These are phyloP conservation scores for Bubo blakistoni DNA, from an alignment of 2,113 vertebrate genomes.

Conservation along the genomic window DNA sequence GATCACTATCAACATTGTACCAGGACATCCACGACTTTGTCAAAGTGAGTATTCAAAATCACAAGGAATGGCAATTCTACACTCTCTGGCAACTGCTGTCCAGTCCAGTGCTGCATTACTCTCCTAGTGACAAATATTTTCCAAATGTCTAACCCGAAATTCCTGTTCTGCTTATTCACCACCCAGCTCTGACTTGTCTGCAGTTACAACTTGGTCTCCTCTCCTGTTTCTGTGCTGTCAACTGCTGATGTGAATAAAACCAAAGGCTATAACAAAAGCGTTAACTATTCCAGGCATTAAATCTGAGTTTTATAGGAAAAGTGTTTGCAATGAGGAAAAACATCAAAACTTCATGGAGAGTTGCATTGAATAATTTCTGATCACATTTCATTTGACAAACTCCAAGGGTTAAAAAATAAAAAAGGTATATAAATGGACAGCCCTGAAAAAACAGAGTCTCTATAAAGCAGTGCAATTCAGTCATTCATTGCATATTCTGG, in stretches of 20 bases:
- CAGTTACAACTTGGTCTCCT: background rate
- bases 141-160: background rate
- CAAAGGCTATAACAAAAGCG: background rate
- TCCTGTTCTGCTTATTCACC: conserved; percentile 3
- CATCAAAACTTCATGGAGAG: background rate
- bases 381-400: background rate
- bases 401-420: background rate
- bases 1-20: background rate
- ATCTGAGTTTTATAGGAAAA: background rate
- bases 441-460: background rate
- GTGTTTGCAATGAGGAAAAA: background rate
- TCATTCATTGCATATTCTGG: background rate
- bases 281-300: background rate
- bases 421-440: background rate
- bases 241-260: background rate
- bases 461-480: background rate
- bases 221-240: background rate
- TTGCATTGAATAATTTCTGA: background rate
- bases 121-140: background rate
- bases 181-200: background rate
- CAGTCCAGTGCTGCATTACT: background rate
- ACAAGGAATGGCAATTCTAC: background rate
- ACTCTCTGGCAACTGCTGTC: background rate
- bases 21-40: background rate
- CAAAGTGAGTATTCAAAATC: background rate